Base-by-base conservation (phyloP, 2,888 invertebrate species). In the Asteroscopus sphinx region DNA sequence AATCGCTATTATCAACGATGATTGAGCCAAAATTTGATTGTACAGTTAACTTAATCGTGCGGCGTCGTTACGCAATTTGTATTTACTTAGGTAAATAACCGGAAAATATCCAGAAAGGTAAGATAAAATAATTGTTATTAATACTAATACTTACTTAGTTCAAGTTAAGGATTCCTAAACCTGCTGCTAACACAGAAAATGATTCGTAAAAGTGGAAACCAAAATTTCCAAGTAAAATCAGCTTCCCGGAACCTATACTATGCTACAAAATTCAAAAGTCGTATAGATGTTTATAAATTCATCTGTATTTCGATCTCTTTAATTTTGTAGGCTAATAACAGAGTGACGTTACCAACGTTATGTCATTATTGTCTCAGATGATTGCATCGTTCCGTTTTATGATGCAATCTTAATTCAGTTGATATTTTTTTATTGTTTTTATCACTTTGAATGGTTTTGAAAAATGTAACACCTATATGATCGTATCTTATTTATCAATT, bases 331-430 rank as follows among this genome's bases (percentile, higher is more conserved):
- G 39, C 11, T 82, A 71, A 72, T 58, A 72, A 11, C 47, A 33
- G 4, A 44, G 11, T 70, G 66, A 69, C 61, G 70, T 66, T 36
- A 25, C 15, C 69, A 64, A 69, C 61, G 70, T 66, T 36, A 25
- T 17, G 66, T 73, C 77, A 79, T 73, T 65, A 11, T 68, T 77
- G 79, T 84, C n/a, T n/a, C 83, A 85, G 78, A 77, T 86, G 85
- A 83, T 68, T 73, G 21, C 25, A 41, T 16, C 59, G 63, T 75
- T 82, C 68, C 82, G 26, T 67, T 80, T 11, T 21, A 77, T 56
- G 74, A 59, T 73, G 51, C 69, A 58, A 16, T 33, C 3, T 15
- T 15, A 3, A 6, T 15, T 15, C 3, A 0, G 25, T 21, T 21
- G 21, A 21, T 3, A 6, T 21, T 21, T 6, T 21, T n/a, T n/a